Percentiles rank a stretch among this genome's conserved stretches.
These are phyloP conservation scores for Chaetops frenatus DNA, from an alignment of 2,113 vertebrate genomes.

Conservation along the genomic window DNA sequence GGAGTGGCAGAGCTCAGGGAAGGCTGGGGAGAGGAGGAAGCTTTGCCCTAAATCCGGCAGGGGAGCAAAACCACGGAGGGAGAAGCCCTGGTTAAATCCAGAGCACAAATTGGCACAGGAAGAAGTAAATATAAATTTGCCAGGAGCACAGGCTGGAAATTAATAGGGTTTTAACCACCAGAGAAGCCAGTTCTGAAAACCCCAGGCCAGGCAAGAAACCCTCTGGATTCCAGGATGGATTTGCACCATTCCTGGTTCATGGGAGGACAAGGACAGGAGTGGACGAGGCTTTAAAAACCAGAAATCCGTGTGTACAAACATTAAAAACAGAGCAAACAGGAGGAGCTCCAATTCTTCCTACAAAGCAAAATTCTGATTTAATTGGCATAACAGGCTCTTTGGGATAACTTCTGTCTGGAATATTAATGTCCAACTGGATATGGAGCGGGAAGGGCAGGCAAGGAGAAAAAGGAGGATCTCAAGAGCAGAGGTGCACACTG, in stretches of 20 bases:
- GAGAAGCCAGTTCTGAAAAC: background rate
- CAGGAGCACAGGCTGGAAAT: background rate
- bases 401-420: slow-evolving; percentile 6
- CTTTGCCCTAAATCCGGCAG: background rate
- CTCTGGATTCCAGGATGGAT: background rate
- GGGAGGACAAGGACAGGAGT: slow-evolving; percentile 35
- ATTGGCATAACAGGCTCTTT: background rate
- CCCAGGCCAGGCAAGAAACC: background rate
- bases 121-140: slow-evolving; percentile 16
- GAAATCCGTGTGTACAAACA: background rate
- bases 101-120: background rate
- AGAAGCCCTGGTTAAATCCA: slow-evolving; percentile 10
- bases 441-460: background rate
- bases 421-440: background rate
- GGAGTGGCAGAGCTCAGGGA: background rate
- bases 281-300: background rate
- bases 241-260: background rate
- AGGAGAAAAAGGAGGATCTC: background rate
- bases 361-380: slow-evolving; percentile 1
- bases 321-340: background rate
- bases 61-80: background rate
- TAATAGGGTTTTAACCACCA: background rate
- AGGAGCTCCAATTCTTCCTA: background rate
- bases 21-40: background rate
- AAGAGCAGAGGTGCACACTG: background rate